Percentiles rank a stretch among this genome's conserved stretches.
phyloP scores from a whole-genome alignment of 2,888 invertebrate genomes.

The Atrina japonica region DNA sequence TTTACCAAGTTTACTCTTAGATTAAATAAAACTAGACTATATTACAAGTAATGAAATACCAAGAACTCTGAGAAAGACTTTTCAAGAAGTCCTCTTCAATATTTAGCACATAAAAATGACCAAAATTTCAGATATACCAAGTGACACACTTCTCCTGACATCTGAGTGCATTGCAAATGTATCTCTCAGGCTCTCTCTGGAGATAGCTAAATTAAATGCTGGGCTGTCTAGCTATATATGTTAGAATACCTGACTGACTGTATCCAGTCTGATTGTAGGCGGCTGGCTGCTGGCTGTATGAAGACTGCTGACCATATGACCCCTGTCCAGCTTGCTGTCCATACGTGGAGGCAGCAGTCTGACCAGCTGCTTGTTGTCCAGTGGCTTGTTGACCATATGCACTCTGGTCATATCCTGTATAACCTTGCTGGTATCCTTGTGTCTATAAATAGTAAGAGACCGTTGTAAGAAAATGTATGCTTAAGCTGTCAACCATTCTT shows the following conservation, averaged over 20 bases:
- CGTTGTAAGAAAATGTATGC: no score
- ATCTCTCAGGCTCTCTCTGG: no score
- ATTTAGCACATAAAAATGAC: background rate
- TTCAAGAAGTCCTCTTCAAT: background rate
- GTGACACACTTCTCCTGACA: no score
- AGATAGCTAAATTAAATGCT: no score
- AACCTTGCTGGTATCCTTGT: constrained; percentile 36
- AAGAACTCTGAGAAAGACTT: no score
- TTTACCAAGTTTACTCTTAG: no score
- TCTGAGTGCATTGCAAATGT: background rate
- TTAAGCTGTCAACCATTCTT: no score
- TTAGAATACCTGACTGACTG: constrained; percentile 5
- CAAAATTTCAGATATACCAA: no score
- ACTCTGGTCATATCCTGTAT: constrained; percentile 59
- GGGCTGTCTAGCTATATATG: no score
- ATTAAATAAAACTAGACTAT: no score
- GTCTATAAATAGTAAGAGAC: no score
- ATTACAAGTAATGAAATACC: no score
- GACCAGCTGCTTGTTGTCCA: constrained; percentile 29
- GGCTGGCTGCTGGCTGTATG: constrained; percentile 14
- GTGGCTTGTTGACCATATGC: constrained; percentile 46
- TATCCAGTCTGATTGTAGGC: constrained; percentile 21
- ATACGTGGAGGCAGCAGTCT: constrained; percentile 13
- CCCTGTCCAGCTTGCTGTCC: constrained; percentile 26
- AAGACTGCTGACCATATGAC: constrained; percentile 5